Evolutionary conservation across 2,113 vertebrate species (phyloP).

Genomic region (Mobula birostris): DNA sequence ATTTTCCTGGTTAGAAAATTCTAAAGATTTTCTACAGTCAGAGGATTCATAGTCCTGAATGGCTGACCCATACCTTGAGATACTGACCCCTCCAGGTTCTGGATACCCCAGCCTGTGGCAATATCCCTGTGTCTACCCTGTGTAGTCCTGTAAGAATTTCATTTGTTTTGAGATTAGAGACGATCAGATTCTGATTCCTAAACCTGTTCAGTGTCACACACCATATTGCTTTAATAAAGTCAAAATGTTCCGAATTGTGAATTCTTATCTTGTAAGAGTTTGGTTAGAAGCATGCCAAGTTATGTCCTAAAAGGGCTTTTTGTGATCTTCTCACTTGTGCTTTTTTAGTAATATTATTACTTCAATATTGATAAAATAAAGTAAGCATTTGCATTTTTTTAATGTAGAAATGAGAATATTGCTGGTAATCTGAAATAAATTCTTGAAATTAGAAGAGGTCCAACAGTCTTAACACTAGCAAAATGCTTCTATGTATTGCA

Average conservation of each 20-base stretch:
- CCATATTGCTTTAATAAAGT: background rate
- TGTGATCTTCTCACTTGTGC: background rate
- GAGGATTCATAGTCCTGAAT: no score
- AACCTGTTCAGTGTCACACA: background rate
- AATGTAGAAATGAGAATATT: background rate
- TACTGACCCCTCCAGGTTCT: no score
- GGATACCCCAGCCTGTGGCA: no score
- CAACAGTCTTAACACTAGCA: background rate
- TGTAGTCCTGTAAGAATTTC: no score
- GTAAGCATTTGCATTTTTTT: background rate
- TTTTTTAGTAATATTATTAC: background rate
- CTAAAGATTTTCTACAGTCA: no score
- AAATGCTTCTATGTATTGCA: no score
- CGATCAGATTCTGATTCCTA: background rate
- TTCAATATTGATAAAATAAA: background rate
- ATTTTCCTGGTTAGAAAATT: no score
- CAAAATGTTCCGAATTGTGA: background rate
- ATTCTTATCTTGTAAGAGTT: background rate
- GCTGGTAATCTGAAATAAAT: background rate
- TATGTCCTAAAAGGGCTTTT: background rate
- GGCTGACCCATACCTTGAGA: no score
- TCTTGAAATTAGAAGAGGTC: background rate
- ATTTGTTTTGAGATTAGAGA: background rate
- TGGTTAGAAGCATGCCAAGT: background rate
- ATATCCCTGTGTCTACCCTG: no score